Evolutionary conservation across 2,113 vertebrate genomes (phyloP), one percentile per base, ranked within the genome.

Genomic region (Synchiropus splendidus): DNA sequence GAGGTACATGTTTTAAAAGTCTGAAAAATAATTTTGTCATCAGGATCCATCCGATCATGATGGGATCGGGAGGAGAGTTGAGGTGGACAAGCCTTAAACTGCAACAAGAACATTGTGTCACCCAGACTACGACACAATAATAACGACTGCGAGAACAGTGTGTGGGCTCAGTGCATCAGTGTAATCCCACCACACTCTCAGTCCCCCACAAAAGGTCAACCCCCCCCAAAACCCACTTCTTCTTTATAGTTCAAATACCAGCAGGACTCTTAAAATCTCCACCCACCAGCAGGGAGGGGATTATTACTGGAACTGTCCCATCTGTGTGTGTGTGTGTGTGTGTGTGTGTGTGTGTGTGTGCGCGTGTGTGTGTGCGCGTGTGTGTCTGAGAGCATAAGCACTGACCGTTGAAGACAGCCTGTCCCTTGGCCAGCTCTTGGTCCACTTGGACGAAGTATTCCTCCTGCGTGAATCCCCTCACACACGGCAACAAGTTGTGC

Each of bases 401-500:
- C 74, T 70, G 36, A 81, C 79, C 66, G 34, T 77, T 78, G 57
- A 61, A 55, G 51, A 81, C 43, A 5, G 68, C 49, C 51, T 69
- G 74, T 56, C 79, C 72, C 52, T 64, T 51, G 18, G 42, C 49
- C 59, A 69, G 45, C 49, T 76, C 65, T 12, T 18, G 51, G 13
- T 71, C 63, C 31, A 30, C 36, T 40, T 48, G 12, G 6, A 67
- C 57, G 50, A 61, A 45, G 68, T 74, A 67, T 46, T 74, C 67
- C 47, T 73, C 67, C 39, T 51, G 58, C 37, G 68, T 46, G 50
- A 81, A 81, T 14, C 79, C 74, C 38, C 66, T 51, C 4, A 3
- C 21, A 52, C 79, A 81, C 10, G 57, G 54, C 50, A 47, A 36
- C 14, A 21, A 35, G 16, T 45, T 58, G 42, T 42, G 54, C 34